These are phyloP conservation scores for Sarcophaga variegata DNA, from an alignment of 2,888 invertebrate species.

Conservation along the genomic window DNA sequence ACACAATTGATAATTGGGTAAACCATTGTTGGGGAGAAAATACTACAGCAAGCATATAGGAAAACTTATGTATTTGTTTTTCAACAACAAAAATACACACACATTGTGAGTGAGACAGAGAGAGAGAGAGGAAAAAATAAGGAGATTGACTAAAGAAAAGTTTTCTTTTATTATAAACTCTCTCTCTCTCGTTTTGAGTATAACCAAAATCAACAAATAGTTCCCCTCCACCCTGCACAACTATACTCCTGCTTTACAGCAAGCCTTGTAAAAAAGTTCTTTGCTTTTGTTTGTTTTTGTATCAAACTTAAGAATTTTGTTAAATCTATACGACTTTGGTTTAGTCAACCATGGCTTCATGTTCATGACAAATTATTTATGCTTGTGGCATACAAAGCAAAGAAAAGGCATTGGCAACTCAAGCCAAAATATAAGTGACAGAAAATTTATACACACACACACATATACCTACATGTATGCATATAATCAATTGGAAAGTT, in stretches of 20 bases:
- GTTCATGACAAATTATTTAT: constrained; percentile 49
- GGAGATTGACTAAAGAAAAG: constrained; percentile 1
- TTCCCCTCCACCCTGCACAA: too few relatives aligned
- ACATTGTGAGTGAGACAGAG: too few relatives aligned
- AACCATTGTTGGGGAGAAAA: constrained; percentile 28
- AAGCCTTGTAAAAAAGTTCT: constrained; percentile 1
- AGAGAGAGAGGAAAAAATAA: too few relatives aligned
- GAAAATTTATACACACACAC: background rate
- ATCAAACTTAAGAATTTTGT: constrained; percentile 43
- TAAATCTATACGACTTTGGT: constrained; percentile 37
- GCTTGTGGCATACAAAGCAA: constrained; percentile 38
- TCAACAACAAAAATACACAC: background rate
- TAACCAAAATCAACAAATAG: constrained; percentile 19
- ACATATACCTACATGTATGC: background rate
- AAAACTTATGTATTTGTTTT: constrained; percentile 18
- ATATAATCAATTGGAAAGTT: constrained; percentile 11
- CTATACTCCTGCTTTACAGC: background rate
- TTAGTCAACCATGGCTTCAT: constrained; percentile 30
- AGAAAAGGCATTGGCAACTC: constrained; percentile 28
- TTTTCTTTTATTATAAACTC: constrained; percentile 52
- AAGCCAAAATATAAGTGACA: constrained; percentile 1
- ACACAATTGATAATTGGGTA: constrained; percentile 53
- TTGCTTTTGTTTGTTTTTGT: constrained; percentile 38
- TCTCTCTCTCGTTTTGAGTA: constrained; percentile 11
- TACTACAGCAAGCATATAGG: background rate